Base-by-base conservation (phyloP, 1,140 invertebrate species). In the Helicoverpa zea region DNA sequence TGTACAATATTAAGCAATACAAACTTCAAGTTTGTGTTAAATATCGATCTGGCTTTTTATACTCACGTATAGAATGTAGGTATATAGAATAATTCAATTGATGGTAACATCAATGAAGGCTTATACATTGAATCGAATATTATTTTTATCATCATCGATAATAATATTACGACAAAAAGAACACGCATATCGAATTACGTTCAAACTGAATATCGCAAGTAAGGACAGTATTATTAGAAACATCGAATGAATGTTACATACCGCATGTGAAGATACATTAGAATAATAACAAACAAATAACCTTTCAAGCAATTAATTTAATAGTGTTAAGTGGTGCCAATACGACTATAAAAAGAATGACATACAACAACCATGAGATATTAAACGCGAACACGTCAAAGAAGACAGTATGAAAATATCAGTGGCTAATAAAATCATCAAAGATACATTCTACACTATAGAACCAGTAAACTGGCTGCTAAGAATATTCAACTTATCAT, bases 391-490 rank as follows among this genome's bases (percentile, higher is more conserved):
- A 49, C n/a, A 18, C 43, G 11, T 13, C 16, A 13, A 68, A 11
- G 16, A 16, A 59, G 16, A 23, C 23, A 23, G 29, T 18, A 74
- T 74, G 72, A 47, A 59, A 18, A 59, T 59, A 10, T 54, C 29
- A 52, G 13, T 52, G 13, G 18, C 7, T 7, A 14, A 9, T 30
- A 72, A 52, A 51, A 52, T 10, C 2, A 13, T 51, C 1, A 74
- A 47, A 49, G 72, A 74, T 49, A 74, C 72, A 0, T 74, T 47
- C 35, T 74, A 47, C 18, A 74, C 72, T 0, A 14, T 61, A 12
- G 56, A 10, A 1, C 72, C 72, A 18, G 14, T 74, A 16, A 74
- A 74, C 59, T 58, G 56, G 29, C 1, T 74, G 9, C 4, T 74
- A 4, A 18, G 54, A 43, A 5, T 59, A 7, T 58, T 58, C 3